These are phyloP conservation scores for Varanus komodoensis DNA, from an alignment of 2,113 vertebrate species.

Conservation along the genomic window DNA sequence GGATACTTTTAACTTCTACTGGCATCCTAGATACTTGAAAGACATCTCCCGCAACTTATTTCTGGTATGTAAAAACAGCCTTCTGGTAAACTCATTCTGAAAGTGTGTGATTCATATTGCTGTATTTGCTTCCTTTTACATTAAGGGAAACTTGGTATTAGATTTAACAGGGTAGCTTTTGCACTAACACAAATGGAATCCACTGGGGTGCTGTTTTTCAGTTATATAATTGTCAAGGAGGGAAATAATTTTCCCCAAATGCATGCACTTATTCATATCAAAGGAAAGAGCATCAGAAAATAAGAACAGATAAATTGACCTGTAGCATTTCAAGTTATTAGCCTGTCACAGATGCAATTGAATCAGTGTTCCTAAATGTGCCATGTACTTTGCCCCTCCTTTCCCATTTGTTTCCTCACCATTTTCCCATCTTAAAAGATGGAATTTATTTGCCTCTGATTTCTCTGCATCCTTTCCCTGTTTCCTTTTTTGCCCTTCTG, in stretches of 20 bases:
- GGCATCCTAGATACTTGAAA: background rate
- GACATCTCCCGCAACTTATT: background rate
- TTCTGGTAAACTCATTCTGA: conserved; percentile 16
- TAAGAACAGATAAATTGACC: conserved; percentile 17
- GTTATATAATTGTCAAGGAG: conserved; percentile 12
- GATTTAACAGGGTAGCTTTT: conserved; percentile 48
- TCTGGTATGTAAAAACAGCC: background rate
- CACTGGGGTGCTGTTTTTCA: conserved; percentile 34
- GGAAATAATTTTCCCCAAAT: conserved; percentile 42
- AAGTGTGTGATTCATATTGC: conserved; percentile 6
- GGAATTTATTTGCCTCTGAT: rapidly evolving
- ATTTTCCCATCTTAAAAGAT: background rate
- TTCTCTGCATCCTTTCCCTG: background rate
- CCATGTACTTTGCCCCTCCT: rapidly evolving
- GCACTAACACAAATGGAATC: conserved; percentile 49
- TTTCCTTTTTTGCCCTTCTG: background rate
- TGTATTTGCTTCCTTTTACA: conserved; percentile 34
- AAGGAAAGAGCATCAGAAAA: conserved; percentile 50
- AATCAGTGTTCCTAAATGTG: background rate
- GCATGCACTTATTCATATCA: conserved; percentile 40
- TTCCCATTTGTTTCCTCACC: background rate
- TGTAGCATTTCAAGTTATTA: conserved; percentile 31
- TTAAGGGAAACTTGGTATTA: background rate
- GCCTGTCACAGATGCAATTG: conserved; percentile 5
- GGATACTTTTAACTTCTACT: background rate